A percentile compares a stretch with the other conserved stretches of the same genome.
These are phyloP conservation scores for Crotophaga sulcirostris DNA, from an alignment of 2,113 vertebrate genomes.

Conservation along the genomic window DNA sequence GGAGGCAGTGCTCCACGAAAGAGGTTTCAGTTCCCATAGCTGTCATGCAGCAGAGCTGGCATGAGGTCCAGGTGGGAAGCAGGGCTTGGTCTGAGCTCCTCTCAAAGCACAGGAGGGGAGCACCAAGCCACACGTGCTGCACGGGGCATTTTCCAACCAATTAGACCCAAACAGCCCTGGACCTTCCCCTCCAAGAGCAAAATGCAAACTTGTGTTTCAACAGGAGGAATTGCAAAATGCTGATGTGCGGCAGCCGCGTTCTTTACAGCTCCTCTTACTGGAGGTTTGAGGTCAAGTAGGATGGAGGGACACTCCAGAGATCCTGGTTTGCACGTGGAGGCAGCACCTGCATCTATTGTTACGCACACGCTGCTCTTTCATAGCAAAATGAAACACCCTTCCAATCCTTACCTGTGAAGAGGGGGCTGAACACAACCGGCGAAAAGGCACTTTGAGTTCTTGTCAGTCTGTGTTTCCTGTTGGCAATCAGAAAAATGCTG, in stretches of 20 bases:
- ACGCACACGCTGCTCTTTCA: fast-evolving
- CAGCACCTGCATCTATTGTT: fast-evolving
- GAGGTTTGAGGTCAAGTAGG: not conserved
- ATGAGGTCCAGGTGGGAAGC: not conserved
- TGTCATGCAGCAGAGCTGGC: fast-evolving
- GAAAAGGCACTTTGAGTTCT: constrained; percentile 98
- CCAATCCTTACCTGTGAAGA: constrained; percentile 89
- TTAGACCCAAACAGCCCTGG: not conserved
- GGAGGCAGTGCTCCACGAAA: not conserved
- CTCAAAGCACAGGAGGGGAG: not conserved
- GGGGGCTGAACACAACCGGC: constrained; percentile 89
- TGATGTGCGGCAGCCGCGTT: not conserved
- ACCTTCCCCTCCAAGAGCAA: not conserved
- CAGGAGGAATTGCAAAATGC: not conserved
- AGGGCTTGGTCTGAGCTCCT: not conserved
- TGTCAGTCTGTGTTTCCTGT: constrained; percentile 88
- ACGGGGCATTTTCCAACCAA: not conserved
- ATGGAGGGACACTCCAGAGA: not conserved
- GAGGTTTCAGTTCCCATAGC: not conserved
- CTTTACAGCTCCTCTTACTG: not conserved
- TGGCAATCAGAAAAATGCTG: not conserved
- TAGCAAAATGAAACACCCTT: fast-evolving
- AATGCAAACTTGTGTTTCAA: not conserved
- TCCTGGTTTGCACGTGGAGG: fast-evolving
- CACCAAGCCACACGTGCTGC: not conserved